Conservation (phyloP, 2,113 vertebrate genomes). For the Heptranchias perlo region DNA sequence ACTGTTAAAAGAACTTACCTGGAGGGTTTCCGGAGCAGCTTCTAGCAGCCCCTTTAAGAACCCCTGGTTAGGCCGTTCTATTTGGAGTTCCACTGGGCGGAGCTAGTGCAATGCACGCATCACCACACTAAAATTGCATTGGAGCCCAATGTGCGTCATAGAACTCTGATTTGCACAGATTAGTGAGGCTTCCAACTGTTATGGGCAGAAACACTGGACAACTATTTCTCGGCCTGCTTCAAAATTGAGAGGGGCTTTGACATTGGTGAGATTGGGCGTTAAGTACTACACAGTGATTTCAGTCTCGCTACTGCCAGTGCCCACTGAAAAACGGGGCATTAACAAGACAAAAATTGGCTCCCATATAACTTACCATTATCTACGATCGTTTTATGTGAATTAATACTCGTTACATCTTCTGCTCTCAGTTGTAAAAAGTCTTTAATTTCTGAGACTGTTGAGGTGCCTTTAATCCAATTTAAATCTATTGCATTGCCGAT, state of each 20-base stretch:
- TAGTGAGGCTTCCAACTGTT: too few relatives aligned
- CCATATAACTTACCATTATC: conserved; percentile 47
- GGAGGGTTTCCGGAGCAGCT: neutral
- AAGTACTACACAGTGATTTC: neutral
- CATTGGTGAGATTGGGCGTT: neutral
- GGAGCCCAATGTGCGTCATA: neutral
- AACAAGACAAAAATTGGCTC: neutral
- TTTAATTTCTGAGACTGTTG: conserved; percentile 45
- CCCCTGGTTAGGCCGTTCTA: neutral
- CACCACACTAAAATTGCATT: neutral
- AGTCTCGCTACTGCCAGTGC: neutral
- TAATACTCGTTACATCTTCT: conserved; percentile 45
- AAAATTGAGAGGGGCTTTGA: neutral
- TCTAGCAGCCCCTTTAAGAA: neutral
- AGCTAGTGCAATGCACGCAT: neutral
- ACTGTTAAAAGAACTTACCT: too few relatives aligned
- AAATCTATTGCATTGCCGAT: conserved; percentile 36
- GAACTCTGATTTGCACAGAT: neutral
- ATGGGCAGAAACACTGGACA: neutral
- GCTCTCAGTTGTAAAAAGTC: conserved; percentile 49
- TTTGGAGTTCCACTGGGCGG: neutral
- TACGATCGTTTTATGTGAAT: conserved; percentile 43
- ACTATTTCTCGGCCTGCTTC: neutral
- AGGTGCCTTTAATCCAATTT: conserved; percentile 43
- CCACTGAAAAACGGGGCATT: neutral